Conservation (phyloP, 2,888 invertebrate species). For the Drosophila maculinotata region DNA sequence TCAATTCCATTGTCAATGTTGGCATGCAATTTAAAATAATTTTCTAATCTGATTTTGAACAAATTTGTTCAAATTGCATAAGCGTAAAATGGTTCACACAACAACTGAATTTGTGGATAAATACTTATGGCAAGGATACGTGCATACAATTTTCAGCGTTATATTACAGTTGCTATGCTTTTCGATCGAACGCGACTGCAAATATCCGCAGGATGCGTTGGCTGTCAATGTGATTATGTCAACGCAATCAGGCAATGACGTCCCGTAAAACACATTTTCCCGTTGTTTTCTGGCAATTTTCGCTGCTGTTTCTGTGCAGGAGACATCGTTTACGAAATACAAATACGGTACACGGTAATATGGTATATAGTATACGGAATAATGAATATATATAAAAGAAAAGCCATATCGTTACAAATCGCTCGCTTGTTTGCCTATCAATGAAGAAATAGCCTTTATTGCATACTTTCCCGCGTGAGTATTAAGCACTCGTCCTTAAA, state of each 20-base stretch:
- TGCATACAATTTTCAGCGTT: background rate
- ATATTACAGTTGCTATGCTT: background rate
- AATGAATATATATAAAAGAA: conserved; percentile 9
- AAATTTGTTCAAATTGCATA: conserved; percentile 1
- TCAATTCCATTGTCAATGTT: background rate
- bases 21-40: background rate
- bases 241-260: conserved; percentile 61
- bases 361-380: background rate
- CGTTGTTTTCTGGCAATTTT: conserved; percentile 45
- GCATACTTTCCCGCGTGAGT: conserved; percentile 64
- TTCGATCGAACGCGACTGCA: conserved; percentile 33
- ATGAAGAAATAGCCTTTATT: conserved; percentile 72
- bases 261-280: conserved; percentile 33
- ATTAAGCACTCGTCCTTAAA: conserved; percentile 44
- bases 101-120: conserved; percentile 6
- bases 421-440: conserved; percentile 72
- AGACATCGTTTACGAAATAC: conserved; percentile 19
- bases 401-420: conserved; percentile 57
- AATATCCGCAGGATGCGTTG: conserved; percentile 73
- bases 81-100: background rate
- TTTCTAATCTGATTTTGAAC: background rate
- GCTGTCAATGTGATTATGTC: conserved; percentile 71
- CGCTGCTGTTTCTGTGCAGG: conserved; percentile 19
- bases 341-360: background rate
- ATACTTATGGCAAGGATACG: conserved; percentile 1